Conservation (phyloP, 2,113 vertebrate species). For the Labeo catla region DNA sequence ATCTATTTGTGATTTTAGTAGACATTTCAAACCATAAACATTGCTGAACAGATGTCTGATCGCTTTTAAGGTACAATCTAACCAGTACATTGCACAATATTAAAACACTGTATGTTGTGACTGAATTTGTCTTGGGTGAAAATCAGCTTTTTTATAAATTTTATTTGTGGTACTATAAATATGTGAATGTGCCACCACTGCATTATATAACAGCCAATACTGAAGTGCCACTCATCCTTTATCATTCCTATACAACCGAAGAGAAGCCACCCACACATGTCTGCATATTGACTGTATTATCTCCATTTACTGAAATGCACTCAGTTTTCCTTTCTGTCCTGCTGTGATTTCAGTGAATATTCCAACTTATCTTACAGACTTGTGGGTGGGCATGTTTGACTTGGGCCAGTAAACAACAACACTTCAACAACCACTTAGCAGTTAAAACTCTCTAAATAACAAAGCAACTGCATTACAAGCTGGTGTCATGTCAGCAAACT, state of each 20-base stretch:
- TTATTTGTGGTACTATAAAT: neutral
- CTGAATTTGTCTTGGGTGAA: neutral
- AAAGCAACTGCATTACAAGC: neutral
- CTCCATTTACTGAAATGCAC: neutral
- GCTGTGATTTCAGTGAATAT: neutral
- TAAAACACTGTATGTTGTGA: neutral
- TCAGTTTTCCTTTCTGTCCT: neutral
- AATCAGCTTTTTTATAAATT: neutral
- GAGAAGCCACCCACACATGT: neutral
- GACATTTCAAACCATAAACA: neutral
- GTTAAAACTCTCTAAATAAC: neutral
- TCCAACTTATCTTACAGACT: neutral
- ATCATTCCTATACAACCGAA: neutral
- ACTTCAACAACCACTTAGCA: neutral
- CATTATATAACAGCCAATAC: neutral
- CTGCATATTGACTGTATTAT: neutral
- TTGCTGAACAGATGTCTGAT: neutral
- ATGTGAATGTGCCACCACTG: neutral
- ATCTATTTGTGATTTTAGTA: neutral
- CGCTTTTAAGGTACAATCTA: neutral
- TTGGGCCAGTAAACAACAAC: neutral
- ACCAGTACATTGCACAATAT: slow-evolving; percentile 18
- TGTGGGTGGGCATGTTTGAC: neutral
- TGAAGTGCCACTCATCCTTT: neutral
- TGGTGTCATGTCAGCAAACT: neutral